Evolutionary conservation across 2,797 vertebrate genomes (phyloP), one percentile per base, ranked within the genome.

Genomic region (Hafferia zeledoni): DNA sequence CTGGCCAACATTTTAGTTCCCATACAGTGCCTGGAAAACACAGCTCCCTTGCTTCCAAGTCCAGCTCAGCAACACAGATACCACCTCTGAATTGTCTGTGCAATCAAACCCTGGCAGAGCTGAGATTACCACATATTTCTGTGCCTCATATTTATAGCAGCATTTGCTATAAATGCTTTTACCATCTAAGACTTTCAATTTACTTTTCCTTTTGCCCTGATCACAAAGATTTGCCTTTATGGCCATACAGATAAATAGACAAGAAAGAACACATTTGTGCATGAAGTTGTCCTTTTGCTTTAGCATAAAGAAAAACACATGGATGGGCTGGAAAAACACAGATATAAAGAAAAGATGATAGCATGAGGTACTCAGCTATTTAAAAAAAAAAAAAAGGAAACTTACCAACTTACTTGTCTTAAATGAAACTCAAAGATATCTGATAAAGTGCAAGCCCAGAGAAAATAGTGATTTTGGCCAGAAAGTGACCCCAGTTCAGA

Each of bases 231-330:
- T 50, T 86, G 75, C 16, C 55, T 61, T 47, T 75, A 44, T 47
- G 79, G 57, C 28, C 37, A 56, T 11, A 33, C 0, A 1, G n/a
- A 46, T 23, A 17, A 3, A 77, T 1, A 52, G 37, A 28, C 10
- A 85, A 27, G 41, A 94, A 93, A 90, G 31, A 72, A 59, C 0
- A 0, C 4, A 12, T 30, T 77, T 3, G 0, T 28, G 44, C 23
- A 31, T 9, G 3, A 67, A 67, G 37, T 4, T 55, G 78, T 28
- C 16, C 13, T 75, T 90, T 39, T 61, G 22, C 3, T 75, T 77
- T 49, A 81, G 35, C 37, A 56, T 57, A n/a, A 67, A 70, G 19
- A 59, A 89, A 74, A 52, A 44, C 25, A 90, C 9, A 15, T 47
- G 9, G 27, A 37, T 35, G 17, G 39, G 31, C 43, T 6, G 1